Percentiles rank a stretch among this genome's conserved stretches.
Evolutionary conservation across 2,113 vertebrate genomes (phyloP).

Genomic region (Plotosus lineatus): DNA sequence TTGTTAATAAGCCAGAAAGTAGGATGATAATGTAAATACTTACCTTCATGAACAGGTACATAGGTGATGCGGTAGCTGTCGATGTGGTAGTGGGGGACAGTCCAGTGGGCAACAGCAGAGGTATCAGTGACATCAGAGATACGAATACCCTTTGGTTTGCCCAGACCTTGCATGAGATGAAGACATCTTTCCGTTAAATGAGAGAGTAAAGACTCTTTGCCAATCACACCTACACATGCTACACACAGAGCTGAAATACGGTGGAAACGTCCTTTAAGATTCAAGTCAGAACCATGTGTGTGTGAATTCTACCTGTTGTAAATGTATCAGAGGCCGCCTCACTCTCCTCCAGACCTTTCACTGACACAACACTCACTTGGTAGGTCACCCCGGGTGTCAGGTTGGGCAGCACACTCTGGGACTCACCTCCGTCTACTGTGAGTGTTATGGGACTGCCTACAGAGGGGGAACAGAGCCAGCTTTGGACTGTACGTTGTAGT

Average conservation of each 20-base stretch:
- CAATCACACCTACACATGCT: background rate
- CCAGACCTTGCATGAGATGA: constrained; percentile 75
- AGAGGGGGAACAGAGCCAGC: constrained; percentile 24
- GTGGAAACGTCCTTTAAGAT: background rate
- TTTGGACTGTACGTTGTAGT: background rate
- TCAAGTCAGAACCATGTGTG: background rate
- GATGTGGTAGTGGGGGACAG: constrained; percentile 73
- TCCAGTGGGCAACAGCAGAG: constrained; percentile 86
- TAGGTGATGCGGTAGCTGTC: constrained; percentile 85
- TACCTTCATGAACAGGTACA: constrained; percentile 65
- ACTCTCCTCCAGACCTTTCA: constrained; percentile 89
- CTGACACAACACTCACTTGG: constrained; percentile 78
- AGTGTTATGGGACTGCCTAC: constrained; percentile 79
- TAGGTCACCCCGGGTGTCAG: constrained; percentile 86
- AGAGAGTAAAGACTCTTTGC: background rate
- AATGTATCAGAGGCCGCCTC: constrained; percentile 82
- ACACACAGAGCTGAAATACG: background rate
- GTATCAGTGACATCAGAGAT: constrained; percentile 93
- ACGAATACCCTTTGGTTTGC: constrained; percentile 82
- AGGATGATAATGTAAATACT: background rate
- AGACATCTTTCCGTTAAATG: constrained; percentile 39
- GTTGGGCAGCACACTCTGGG: constrained; percentile 76
- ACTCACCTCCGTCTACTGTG: constrained; percentile 78
- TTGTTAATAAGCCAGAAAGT: background rate
- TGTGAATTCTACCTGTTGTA: constrained; percentile 78